These are phyloP conservation scores for Catotricha subobsoleta DNA, from an alignment of 2,888 invertebrate species.

Conservation along the genomic window DNA sequence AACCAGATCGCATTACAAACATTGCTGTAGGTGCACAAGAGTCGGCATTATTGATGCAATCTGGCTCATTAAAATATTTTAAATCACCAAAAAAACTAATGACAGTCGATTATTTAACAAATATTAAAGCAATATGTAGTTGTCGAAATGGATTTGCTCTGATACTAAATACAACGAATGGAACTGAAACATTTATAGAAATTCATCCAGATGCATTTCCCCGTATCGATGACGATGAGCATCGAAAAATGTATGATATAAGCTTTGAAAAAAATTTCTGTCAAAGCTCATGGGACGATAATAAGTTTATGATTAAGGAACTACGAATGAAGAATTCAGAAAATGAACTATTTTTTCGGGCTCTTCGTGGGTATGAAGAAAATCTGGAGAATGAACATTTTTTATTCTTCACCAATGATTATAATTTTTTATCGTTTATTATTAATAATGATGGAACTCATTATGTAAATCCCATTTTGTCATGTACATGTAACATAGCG, in stretches of 20 bases:
- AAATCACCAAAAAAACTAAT: background rate
- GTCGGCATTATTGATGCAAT: background rate
- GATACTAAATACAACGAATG: background rate
- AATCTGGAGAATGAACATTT: background rate
- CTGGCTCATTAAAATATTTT: conserved; percentile 1
- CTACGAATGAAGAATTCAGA: background rate
- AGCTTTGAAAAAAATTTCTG: background rate
- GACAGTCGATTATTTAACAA: conserved; percentile 1
- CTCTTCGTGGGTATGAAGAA: background rate
- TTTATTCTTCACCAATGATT: conserved; percentile 4
- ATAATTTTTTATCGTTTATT: background rate
- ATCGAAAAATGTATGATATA: background rate
- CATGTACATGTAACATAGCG: background rate
- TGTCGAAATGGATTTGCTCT: background rate
- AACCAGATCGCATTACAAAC: background rate
- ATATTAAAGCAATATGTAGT: conserved; percentile 1
- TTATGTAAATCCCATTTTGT: background rate
- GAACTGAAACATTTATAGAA: background rate
- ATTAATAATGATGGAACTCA: background rate
- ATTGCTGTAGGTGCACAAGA: background rate
- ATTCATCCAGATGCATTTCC: conserved; percentile 5
- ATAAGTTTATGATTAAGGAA: background rate
- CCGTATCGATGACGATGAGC: background rate
- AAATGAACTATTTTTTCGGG: background rate
- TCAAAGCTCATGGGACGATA: conserved; percentile 1